Evolutionary conservation across 30 jellyfish, hydroid and myxozoan genomes (phyloP), one percentile per base, ranked within the genome.

Genomic region (Pseudorhiza aurosa): DNA sequence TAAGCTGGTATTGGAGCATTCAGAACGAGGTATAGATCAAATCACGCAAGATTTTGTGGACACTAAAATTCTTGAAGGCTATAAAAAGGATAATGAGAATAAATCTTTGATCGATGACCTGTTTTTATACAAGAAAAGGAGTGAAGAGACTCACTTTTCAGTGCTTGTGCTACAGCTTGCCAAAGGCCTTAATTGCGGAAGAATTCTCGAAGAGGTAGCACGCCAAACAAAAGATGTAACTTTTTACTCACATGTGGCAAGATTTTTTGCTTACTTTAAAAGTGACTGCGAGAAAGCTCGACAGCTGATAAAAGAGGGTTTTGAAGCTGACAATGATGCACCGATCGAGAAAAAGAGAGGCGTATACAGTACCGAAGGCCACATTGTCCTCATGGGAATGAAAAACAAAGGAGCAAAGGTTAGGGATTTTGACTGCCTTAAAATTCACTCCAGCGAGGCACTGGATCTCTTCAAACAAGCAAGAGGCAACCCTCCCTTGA

Each of bases 201-300:
- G 68, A 59, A 65, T 79, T 2, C 55, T 79, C 51, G 83, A 79
- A 53, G 82, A 49, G 2, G 90, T 68, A 18, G 90, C 90, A 29
- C 46, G 39, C 50, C 70, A 64, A 79, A 65, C 83, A 42, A 63
- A 47, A 44, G 90, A 79, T 43, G 90, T 71, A 4, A 21, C 83
- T 3, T 49, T 79, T 51, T 79, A 3, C 43, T 63, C 90, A 15
- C 90, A 79, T 31, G 83, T 40, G 18, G 90, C 90, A 15, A 64
- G 90, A 37, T 79, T 45, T 49, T 33, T 62, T 33, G 75, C 90
- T 28, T 45, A 28, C 76, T 22, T 12, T 18, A 32, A 33, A 45
- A 56, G 72, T 21, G 65, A 79, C 43, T 79, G 44, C 44, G 24
- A 63, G 40, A 79, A 63, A 53, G 90, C 90, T 31, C 28, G 56